Evolutionary conservation across 1,140 invertebrate species (phyloP).

Genomic region (Mactra quadrangularis): DNA sequence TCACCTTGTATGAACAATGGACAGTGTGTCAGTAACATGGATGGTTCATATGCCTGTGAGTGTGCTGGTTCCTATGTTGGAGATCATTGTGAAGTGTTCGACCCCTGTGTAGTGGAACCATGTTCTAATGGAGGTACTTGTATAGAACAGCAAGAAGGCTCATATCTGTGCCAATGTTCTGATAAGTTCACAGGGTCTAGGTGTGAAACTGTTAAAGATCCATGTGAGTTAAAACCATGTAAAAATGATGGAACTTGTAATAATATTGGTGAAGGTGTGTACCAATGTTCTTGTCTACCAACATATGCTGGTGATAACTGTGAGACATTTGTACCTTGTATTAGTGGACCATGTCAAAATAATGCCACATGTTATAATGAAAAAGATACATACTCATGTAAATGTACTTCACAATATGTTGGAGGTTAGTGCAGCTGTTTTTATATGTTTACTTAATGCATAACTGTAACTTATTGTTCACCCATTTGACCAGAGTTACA

Average conservation of each 20-base stretch:
- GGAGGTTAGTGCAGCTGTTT: conserved; percentile 34
- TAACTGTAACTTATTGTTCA: not conserved
- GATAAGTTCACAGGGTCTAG: conserved; percentile 21
- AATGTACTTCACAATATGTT: conserved; percentile 52
- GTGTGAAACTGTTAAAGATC: conserved; percentile 47
- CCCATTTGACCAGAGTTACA: not conserved
- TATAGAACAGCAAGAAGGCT: conserved; percentile 81
- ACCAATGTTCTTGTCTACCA: conserved; percentile 65
- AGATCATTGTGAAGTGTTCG: conserved; percentile 62
- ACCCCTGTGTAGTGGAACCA: conserved; percentile 66
- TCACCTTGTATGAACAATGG: conserved; percentile 72
- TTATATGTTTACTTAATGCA: not conserved
- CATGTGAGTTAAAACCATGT: conserved; percentile 52
- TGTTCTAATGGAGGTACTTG: conserved; percentile 71
- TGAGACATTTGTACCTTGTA: conserved; percentile 65
- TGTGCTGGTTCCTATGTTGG: conserved; percentile 69
- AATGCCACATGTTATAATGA: conserved; percentile 64
- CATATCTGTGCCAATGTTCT: conserved; percentile 44
- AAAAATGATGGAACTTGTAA: conserved; percentile 62
- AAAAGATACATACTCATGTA: conserved; percentile 60
- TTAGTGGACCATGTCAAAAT: conserved; percentile 68
- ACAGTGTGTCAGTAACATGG: conserved; percentile 81
- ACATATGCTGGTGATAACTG: conserved; percentile 64
- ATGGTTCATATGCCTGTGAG: conserved; percentile 61
- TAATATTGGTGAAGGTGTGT: conserved; percentile 40